A percentile compares a stretch with the other conserved stretches of the same genome.
Conservation (phyloP, 2,888 invertebrate species). For the Cephonodes hylas region DNA sequence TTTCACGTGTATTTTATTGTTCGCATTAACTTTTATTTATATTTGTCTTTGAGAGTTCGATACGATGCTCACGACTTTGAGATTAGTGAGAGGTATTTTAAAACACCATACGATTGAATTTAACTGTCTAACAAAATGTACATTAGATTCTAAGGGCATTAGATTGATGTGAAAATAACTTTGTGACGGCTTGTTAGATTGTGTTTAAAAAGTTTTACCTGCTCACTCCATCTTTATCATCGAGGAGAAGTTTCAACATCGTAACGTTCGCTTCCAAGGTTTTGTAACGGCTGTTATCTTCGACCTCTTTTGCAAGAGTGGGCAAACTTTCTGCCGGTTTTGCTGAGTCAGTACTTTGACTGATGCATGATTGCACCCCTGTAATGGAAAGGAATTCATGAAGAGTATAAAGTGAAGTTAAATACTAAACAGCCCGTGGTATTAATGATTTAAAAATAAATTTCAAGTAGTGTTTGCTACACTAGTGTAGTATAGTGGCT, state of each 20-base stretch:
- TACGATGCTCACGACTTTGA: background rate
- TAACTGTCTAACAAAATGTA: background rate
- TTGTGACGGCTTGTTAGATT: background rate
- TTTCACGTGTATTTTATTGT: background rate
- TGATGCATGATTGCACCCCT: constrained; percentile 49
- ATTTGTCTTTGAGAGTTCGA: background rate
- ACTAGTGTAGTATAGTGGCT: background rate
- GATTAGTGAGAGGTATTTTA: background rate
- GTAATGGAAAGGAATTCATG: constrained; percentile 20
- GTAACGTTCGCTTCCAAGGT: constrained; percentile 74
- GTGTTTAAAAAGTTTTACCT: constrained; percentile 42
- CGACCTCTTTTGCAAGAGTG: constrained; percentile 64
- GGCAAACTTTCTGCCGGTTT: constrained; percentile 47
- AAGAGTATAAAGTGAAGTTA: background rate
- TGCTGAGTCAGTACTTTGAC: constrained; percentile 35
- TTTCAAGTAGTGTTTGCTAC: background rate
- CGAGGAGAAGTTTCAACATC: constrained; percentile 66
- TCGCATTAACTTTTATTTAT: background rate
- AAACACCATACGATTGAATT: background rate
- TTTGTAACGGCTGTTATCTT: constrained; percentile 76
- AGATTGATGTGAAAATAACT: background rate
- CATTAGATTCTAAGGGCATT: background rate
- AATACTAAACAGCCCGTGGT: background rate
- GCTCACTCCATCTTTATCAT: constrained; percentile 73
- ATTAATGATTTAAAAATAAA: background rate